These are phyloP conservation scores for Pterophyllum scalare DNA, from an alignment of 2,113 vertebrate genomes.

Conservation along the genomic window DNA sequence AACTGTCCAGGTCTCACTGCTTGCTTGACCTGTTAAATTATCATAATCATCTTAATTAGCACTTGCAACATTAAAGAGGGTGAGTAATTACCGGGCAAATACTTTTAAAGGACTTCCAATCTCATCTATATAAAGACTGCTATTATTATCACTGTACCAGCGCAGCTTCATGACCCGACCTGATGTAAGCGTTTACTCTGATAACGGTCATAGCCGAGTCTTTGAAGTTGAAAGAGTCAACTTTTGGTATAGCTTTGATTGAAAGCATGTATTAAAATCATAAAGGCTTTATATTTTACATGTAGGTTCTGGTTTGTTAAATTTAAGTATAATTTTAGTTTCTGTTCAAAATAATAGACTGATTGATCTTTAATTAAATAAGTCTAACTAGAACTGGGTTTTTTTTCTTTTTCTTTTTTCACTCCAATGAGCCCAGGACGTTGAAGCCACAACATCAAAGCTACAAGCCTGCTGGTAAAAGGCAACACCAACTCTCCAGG, in stretches of 20 bases:
- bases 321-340: not conserved
- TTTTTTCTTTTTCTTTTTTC: not conserved
- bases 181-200: constrained; percentile 6
- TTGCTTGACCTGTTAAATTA: not conserved
- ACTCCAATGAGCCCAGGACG: constrained; percentile 11
- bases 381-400: constrained; percentile 1
- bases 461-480: constrained; percentile 51
- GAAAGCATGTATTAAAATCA: constrained; percentile 10
- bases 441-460: constrained; percentile 69
- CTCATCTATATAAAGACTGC: not conserved
- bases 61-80: not conserved
- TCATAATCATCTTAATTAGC: not conserved
- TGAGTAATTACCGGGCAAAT: not conserved
- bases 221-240: not conserved
- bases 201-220: not conserved
- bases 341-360: not conserved
- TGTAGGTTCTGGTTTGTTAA: constrained; percentile 8
- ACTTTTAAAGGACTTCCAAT: not conserved
- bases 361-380: constrained; percentile 49
- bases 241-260: not conserved
- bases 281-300: constrained; percentile 34
- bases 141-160: not conserved
- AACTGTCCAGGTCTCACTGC: not conserved
- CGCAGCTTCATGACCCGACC: not conserved
- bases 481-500: constrained; percentile 57